Evolutionary conservation across 2,888 invertebrate genomes (phyloP).

Genomic region (Heliconius sara): DNA sequence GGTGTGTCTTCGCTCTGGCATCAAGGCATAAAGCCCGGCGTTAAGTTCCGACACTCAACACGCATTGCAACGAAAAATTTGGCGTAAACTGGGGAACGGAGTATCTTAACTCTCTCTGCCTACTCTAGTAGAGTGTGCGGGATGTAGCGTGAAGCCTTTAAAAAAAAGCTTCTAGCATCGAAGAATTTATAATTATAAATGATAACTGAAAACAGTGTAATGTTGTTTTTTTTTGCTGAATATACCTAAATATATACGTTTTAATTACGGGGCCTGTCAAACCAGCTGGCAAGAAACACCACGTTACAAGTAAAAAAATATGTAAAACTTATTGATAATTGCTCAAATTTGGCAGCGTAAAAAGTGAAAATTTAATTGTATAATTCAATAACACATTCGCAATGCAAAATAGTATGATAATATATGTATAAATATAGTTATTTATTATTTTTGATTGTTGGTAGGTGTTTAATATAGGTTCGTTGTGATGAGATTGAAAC

Average conservation of each 20-base stretch:
- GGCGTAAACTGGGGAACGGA: no score
- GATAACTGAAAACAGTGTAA: not conserved
- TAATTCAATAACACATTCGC: constrained; percentile 32
- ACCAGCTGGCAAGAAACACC: constrained; percentile 18
- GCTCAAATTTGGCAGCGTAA: constrained; percentile 29
- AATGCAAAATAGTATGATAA: constrained; percentile 29
- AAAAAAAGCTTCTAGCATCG: not conserved
- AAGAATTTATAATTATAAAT: not conserved
- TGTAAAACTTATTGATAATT: constrained; percentile 32
- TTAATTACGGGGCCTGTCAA: not conserved
- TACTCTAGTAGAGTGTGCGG: no score
- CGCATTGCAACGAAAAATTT: no score
- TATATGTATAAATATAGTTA: constrained; percentile 31
- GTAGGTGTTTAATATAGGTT: constrained; percentile 7
- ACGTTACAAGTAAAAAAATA: constrained; percentile 21
- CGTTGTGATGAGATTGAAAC: not conserved
- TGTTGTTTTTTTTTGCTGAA: not conserved
- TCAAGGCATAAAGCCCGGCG: no score
- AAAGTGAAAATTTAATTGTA: constrained; percentile 37
- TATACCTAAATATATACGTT: not conserved
- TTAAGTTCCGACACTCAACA: no score
- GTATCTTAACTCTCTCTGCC: no score
- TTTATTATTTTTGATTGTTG: constrained; percentile 38
- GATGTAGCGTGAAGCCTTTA: no score
- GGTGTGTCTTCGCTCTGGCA: no score